Evolutionary conservation across 2,797 vertebrate genomes (phyloP), one percentile per base, ranked within the genome.

Genomic region (Myoxocephalus aenaeus): DNA sequence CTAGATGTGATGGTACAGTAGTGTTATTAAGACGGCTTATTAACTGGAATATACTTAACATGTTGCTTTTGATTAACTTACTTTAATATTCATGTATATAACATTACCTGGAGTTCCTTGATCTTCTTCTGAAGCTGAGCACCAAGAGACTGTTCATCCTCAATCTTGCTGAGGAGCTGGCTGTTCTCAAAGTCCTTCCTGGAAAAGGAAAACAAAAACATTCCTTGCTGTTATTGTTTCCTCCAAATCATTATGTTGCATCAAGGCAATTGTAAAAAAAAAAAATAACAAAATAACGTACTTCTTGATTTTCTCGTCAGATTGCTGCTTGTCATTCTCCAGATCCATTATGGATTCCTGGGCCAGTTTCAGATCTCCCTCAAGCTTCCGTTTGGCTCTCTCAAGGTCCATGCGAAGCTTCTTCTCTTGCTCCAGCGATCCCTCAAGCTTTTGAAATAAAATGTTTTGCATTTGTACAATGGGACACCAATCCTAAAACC

Each of bases 101-200:
- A 44, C 22, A 22, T 64, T 70, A 95, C 97, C 95, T 97, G 96
- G 61, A 97, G 86, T 74, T 97, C 96, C 81, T 97, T 95, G 62
- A 95, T 95, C 84, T 95, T 95, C 83, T 95, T 95, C 72, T 94
- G 94, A 77, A 94, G 88, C 74, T 94, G 93, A 74, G 79, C 46
- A 57, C 90, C 87, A 77, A 95, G 83, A 17, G 89, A 82, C 69
- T 97, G 96, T 14, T 97, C 96, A 85, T 97, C 96, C 77, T 97
- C 97, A 75, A 95, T 96, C 75, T 94, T 97, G 87, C 95, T 95
- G 75, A 96, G 92, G 64, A 97, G 85, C 44, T 96, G 95, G 62
- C 95, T 96, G 50, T 89, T 95, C 89, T 98, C 97, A 95, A 97
- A 98, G 76, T 97, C 96, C 78, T 97, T 98, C 89, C 96, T 97